A percentile compares a stretch with the other conserved stretches of the same genome.
Conservation (phyloP, 2,113 vertebrate species). For the Isichthys henryi region DNA sequence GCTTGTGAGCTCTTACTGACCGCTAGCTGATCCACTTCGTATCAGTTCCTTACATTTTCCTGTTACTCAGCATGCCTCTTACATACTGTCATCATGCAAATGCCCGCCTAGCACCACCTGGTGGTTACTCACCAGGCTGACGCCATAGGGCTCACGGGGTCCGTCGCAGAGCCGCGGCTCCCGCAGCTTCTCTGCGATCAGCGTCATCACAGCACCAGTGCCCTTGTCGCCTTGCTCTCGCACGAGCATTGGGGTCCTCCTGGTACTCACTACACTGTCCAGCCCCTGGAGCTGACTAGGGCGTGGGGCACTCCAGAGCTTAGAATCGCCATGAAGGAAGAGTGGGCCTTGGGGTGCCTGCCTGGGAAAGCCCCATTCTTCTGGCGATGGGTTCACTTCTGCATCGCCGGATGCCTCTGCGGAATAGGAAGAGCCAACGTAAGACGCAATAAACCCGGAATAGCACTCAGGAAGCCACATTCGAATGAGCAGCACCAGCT, state of each 20-base stretch:
- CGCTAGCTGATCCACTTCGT: background rate
- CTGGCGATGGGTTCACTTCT: background rate
- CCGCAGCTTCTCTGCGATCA: constrained; percentile 70
- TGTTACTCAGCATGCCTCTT: background rate
- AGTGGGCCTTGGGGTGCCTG: background rate
- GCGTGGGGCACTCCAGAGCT: background rate
- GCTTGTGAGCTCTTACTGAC: background rate
- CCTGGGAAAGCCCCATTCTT: background rate
- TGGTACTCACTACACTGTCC: constrained; percentile 33
- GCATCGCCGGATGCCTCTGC: background rate
- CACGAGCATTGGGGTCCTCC: constrained; percentile 38
- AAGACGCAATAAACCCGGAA: background rate
- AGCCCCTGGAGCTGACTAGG: constrained; percentile 29
- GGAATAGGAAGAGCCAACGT: background rate
- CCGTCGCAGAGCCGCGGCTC: constrained; percentile 67
- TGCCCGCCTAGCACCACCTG: background rate
- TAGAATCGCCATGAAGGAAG: background rate
- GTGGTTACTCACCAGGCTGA: constrained; percentile 53
- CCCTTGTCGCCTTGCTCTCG: constrained; percentile 39
- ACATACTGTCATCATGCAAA: background rate
- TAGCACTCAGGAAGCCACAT: background rate
- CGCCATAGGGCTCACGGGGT: constrained; percentile 48
- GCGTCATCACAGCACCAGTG: constrained; percentile 60
- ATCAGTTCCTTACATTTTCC: background rate
- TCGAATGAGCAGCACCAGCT: background rate